phyloP scores from a whole-genome alignment of 2,888 invertebrate species.

The Drosophila recens region DNA sequence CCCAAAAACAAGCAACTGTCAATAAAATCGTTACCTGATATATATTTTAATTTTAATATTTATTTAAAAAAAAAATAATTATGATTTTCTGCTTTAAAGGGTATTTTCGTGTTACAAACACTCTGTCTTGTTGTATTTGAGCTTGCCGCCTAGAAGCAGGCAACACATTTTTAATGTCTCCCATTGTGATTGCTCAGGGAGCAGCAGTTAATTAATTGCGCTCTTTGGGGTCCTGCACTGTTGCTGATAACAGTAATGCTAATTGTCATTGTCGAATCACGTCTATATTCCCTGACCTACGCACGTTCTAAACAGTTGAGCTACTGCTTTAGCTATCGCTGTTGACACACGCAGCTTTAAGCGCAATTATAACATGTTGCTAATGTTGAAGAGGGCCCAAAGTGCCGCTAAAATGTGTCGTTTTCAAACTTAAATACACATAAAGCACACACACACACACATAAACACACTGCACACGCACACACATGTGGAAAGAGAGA shows the following conservation, averaged over 20 bases:
- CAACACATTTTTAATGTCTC: constrained; percentile 33
- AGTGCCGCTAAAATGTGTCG: constrained; percentile 36
- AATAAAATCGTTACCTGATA: too few relatives aligned
- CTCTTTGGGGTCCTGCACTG: constrained; percentile 20
- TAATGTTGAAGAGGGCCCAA: constrained; percentile 26
- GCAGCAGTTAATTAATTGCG: constrained; percentile 53
- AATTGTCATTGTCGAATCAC: constrained; percentile 30
- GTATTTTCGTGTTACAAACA: background rate
- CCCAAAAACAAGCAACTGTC: too few relatives aligned
- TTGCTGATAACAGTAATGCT: constrained; percentile 22
- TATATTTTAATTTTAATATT: background rate
- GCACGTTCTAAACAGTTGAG: constrained; percentile 15
- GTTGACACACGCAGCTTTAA: constrained; percentile 32
- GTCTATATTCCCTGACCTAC: constrained; percentile 9
- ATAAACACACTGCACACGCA: background rate
- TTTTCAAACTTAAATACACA: constrained; percentile 31
- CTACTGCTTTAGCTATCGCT: background rate
- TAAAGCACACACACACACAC: constrained; percentile 12
- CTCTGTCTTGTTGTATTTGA: background rate
- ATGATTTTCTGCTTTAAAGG: background rate
- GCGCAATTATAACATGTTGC: constrained; percentile 31
- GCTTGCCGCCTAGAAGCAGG: constrained; percentile 16
- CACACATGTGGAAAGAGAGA: background rate
- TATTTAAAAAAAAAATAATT: background rate
- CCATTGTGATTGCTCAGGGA: constrained; percentile 29